Base-by-base conservation (phyloP, 1,140 invertebrate genomes). In the Sycophila sp. region DNA sequence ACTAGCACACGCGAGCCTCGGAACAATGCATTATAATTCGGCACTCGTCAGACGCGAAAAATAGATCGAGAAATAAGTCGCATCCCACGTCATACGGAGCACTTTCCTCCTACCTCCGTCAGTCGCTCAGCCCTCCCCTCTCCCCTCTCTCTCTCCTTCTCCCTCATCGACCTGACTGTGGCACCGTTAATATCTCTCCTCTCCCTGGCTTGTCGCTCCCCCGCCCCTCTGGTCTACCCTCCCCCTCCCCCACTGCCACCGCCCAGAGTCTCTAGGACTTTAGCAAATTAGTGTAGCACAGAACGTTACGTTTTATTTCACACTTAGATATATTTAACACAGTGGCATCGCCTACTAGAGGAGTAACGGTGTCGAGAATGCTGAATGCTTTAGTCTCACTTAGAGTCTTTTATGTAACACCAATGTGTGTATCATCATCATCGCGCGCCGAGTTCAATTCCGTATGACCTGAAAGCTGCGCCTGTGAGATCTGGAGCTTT, bases 351-450 rank as follows among this genome's bases (percentile, higher is more conserved):
- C 68, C 68, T 69, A 53, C 5, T 69, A 70, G 59, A 70, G 59
- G 59, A 42, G 4, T 8, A 45, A 73, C 73, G 74, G 78, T 79
- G 75, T 82, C 80, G 79, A 73, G 83, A 85, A 84, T 84, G 81
- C 74, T 75, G 78, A 84, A 83, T 82, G 83, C 79, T 81, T 83
- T 79, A 83, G 77, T 75, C 58, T 80, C 75, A 76, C 60, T 75
- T 78, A 79, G 73, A 77, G 51, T 69, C 60, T 73, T 56, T 73
- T 77, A 72, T 72, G 69, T 75, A 67, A 73, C 28, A 71, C 60
- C 63, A 55, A 64, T 76, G 65, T 66, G 72, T 63, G 66, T 63
- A 68, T 62, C 64, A 73, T 13, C 22, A 69, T 73, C 62, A 72
- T 73, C 53, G 65, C 62, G 30, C 17, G 56, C 22, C 17, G 19